Evolutionary conservation across 2,888 invertebrate species (phyloP).

Genomic region (Leucophenga montana): DNA sequence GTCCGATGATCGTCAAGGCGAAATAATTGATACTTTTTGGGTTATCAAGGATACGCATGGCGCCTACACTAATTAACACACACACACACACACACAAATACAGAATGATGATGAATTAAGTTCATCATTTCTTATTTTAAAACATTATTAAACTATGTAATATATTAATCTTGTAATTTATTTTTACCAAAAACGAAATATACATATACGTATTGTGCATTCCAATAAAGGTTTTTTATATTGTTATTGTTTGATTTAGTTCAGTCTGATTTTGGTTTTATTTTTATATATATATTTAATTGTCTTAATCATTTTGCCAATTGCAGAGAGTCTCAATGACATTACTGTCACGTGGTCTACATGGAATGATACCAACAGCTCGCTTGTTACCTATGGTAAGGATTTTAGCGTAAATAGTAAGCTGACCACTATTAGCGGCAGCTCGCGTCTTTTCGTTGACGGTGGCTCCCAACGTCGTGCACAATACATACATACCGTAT

Average conservation of each 20-base stretch:
- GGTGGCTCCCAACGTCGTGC: constrained; percentile 78
- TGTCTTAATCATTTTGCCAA: background rate
- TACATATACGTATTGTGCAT: background rate
- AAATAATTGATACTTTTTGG: constrained; percentile 81
- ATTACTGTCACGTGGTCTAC: constrained; percentile 90
- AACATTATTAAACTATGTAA: background rate
- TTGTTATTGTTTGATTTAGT: background rate
- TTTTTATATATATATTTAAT: constrained; percentile 17
- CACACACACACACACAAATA: background rate
- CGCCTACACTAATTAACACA: constrained; percentile 46
- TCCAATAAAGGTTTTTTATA: background rate
- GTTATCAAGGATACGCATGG: constrained; percentile 76
- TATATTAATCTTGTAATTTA: background rate
- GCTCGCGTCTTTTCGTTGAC: constrained; percentile 80
- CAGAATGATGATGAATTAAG: background rate
- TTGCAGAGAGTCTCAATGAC: constrained; percentile 78
- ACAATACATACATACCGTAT: constrained; percentile 86
- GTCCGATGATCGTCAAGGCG: constrained; percentile 81
- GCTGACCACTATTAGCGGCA: constrained; percentile 75
- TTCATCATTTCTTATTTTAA: background rate
- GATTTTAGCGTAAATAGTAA: constrained; percentile 71
- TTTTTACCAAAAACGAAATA: background rate
- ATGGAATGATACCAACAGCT: constrained; percentile 78
- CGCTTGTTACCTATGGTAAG: constrained; percentile 83
- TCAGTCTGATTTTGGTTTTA: background rate